Percentiles rank a stretch among this genome's conserved stretches.
These are phyloP conservation scores for Salvelinus namaycush DNA, from an alignment of 2,113 vertebrate species.

Conservation along the genomic window DNA sequence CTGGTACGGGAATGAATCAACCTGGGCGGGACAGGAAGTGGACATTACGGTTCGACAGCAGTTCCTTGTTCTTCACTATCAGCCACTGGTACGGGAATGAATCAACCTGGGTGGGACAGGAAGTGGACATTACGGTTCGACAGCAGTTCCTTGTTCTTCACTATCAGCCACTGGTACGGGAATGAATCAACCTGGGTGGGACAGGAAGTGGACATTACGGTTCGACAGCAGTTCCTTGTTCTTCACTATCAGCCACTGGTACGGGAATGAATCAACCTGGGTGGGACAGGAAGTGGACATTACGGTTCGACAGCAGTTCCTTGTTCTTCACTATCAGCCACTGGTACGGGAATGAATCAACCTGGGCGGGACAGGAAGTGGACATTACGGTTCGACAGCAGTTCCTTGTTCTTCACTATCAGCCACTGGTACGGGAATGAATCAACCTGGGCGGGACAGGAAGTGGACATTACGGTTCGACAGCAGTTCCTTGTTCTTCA, in stretches of 20 bases:
- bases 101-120: slow-evolving; percentile 76
- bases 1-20: slow-evolving; percentile 83
- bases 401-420: slow-evolving; percentile 88
- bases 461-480: neutral
- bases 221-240: slow-evolving; percentile 69
- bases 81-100: slow-evolving; percentile 83
- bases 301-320: slow-evolving; percentile 5
- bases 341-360: slow-evolving; percentile 83
- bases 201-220: neutral
- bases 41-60: neutral
- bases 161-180: slow-evolving; percentile 87
- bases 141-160: slow-evolving; percentile 82
- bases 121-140: neutral
- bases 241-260: slow-evolving; percentile 92
- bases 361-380: slow-evolving; percentile 60
- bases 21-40: slow-evolving; percentile 60
- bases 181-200: slow-evolving; percentile 79
- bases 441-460: slow-evolving; percentile 76
- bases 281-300: slow-evolving; percentile 17
- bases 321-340: slow-evolving; percentile 93
- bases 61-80: slow-evolving; percentile 88
- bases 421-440: slow-evolving; percentile 83
- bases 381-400: neutral
- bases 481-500: slow-evolving; percentile 82
- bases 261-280: slow-evolving; percentile 82